Evolutionary conservation across 2,888 invertebrate genomes (phyloP), one percentile per base, ranked within the genome.

Genomic region (Lasioglossum malachurum): DNA sequence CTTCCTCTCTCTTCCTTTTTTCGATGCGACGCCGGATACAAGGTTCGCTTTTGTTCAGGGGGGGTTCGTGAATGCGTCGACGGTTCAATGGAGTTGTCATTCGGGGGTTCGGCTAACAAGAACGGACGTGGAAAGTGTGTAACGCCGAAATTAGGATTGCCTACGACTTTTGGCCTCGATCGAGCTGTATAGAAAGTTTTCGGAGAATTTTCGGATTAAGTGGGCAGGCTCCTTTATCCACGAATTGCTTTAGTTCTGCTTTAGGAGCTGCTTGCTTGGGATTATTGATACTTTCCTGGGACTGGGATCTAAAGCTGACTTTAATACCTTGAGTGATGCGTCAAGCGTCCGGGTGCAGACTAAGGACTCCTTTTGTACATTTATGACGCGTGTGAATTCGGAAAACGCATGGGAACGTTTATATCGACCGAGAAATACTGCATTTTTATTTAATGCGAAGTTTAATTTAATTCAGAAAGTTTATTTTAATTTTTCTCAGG

Each of bases 51-150:
- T 78, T 53, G 78, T 73, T 73, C 73, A 7, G 27, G 72, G 3
- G 3, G 27, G 19, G 16, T 27, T 31, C 10, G 78, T 72, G 75
- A 64, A 76, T 31, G 41, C 35, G 19, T 16, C n/a, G 38, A 44
- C 35, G 78, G 53, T 27, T 71, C 49, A 78, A 78, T 71, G 38
- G 53, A 49, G 27, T 38, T 69, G 69, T 78, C 53, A 10, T 38
- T 35, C 41, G 69, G 49, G 19, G 49, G 27, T 44, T 44, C 27
- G 7, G 19, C 27, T 19, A 23, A 27, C 41, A 19, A 60, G 75
- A 41, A 57, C 10, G 4, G 60, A 41, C 57, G 23, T 72, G 72
- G 16, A 72, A 72, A 72, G 44, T 44, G 44, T 72, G n/a, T 27
- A 31, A 73, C 19, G 31, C 27, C 10, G 46, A 31, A 73, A 73